phyloP scores from a whole-genome alignment of 2,888 invertebrate genomes.

The Mesoligia furuncula region DNA sequence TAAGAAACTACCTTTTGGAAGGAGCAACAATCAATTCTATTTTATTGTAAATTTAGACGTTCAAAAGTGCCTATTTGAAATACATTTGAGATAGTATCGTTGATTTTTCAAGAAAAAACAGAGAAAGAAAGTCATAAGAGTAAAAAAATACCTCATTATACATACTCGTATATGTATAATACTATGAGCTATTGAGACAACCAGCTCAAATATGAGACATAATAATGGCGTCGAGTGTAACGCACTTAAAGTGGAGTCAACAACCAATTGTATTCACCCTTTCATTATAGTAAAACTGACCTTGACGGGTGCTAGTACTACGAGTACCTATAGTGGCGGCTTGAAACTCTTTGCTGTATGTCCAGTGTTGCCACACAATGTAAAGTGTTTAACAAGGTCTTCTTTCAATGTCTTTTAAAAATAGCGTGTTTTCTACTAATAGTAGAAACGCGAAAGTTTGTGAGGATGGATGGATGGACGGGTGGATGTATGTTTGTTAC shows the following conservation, averaged over 20 bases:
- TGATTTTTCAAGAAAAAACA: background rate
- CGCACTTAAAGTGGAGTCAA: constrained; percentile 16
- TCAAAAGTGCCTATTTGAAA: too few relatives aligned
- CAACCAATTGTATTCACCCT: constrained; percentile 19
- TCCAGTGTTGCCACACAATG: constrained; percentile 22
- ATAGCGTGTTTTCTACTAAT: background rate
- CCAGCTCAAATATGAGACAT: background rate
- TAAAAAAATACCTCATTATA: background rate
- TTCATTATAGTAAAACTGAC: constrained; percentile 48
- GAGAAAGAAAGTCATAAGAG: background rate
- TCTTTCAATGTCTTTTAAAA: background rate
- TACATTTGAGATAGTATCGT: too few relatives aligned
- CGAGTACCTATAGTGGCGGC: background rate
- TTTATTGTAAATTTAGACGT: too few relatives aligned
- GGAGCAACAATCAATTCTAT: too few relatives aligned
- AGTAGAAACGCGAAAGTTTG: too few relatives aligned
- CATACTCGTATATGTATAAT: too few relatives aligned
- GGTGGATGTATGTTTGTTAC: too few relatives aligned
- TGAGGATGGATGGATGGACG: too few relatives aligned
- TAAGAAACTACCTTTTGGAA: too few relatives aligned
- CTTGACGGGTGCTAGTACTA: constrained; percentile 18
- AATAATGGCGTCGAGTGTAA: background rate
- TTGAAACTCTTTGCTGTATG: constrained; percentile 18
- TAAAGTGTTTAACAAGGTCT: constrained; percentile 15
- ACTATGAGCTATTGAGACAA: background rate